Base-by-base conservation (phyloP, 1,140 invertebrate species). In the Drosophila truncata region DNA sequence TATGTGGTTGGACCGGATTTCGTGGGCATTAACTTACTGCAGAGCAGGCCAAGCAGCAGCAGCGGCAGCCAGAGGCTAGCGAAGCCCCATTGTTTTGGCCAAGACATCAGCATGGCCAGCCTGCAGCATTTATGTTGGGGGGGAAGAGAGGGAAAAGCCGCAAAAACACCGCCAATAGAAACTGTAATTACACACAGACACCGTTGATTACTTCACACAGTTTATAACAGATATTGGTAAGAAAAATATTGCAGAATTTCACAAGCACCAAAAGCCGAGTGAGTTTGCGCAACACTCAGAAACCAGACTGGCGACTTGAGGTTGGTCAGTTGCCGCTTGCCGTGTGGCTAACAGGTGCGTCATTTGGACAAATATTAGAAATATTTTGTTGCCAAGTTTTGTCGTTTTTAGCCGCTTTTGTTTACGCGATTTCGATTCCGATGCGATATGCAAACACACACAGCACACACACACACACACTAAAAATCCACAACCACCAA, bases 1-100 rank as follows among this genome's bases (percentile, higher is more conserved):
- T 31, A 35, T 55, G 81, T 73, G 41, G 78, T 59, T 35, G 49
- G 65, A 86, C 83, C 83, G 83, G 33, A 54, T 73, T 62, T 73
- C 7, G 11, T 18, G 18, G 14, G 23, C 27, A 44, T 72, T 64
- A 79, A 90, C 85, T 86, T 85, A 90, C 86, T 65, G 47, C 88
- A 64, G 29, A 90, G 81, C 64, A 90, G 75, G 49, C 65, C 66
- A 59, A 81, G 65, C 37, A 88, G 67, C 63, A 88, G 67, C 63
- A 82, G 47, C 35, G 64, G 65, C 63, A 81, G 85, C 73, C 61
- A 69, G 33, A 67, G 73, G 74, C 85, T 85, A 90, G 70, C 65
- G 78, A 27, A 49, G 65, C 58, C 52, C 50, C 69, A 78, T 84
- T 66, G 82, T 77, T 82, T 90, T 82, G 86, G 82, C 85, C 85